These are phyloP conservation scores for Drosophila planitibia DNA, from an alignment of 2,888 invertebrate genomes.

Conservation along the genomic window DNA sequence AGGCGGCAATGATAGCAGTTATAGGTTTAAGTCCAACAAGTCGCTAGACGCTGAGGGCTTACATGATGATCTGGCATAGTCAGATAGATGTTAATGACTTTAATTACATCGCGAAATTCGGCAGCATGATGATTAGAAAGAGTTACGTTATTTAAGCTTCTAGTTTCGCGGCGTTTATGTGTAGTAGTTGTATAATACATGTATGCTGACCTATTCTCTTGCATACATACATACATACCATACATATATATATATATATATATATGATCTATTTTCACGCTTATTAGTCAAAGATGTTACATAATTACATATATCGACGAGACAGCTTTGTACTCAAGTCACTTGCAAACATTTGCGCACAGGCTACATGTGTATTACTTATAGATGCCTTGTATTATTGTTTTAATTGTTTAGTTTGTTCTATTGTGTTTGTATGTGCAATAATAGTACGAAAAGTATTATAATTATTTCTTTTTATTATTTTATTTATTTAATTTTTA, in stretches of 20 bases:
- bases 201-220: conserved; percentile 6
- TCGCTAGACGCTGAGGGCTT: conserved; percentile 79
- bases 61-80: conserved; percentile 81
- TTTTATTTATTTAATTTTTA: conserved; percentile 18
- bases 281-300: conserved; percentile 29
- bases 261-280: conserved; percentile 22
- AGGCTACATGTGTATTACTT: conserved; percentile 12
- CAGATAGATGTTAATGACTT: not conserved
- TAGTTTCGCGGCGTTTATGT: conserved; percentile 13
- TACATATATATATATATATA: conserved; percentile 4
- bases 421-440: conserved; percentile 6
- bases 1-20: conserved; percentile 70
- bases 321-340: conserved; percentile 21
- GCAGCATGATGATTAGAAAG: not conserved
- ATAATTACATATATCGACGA: conserved; percentile 12
- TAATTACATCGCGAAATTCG: not conserved
- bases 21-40: conserved; percentile 75
- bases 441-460: conserved; percentile 12
- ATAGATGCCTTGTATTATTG: conserved; percentile 10
- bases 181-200: conserved; percentile 8
- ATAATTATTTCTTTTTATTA: not conserved
- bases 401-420: conserved; percentile 12
- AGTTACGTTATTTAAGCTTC: conserved; percentile 12
- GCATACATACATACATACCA: conserved; percentile 6
- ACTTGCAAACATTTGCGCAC: conserved; percentile 18